Conservation (phyloP, 2,797 vertebrate genomes). For the Peromyscus nudipes region DNA sequence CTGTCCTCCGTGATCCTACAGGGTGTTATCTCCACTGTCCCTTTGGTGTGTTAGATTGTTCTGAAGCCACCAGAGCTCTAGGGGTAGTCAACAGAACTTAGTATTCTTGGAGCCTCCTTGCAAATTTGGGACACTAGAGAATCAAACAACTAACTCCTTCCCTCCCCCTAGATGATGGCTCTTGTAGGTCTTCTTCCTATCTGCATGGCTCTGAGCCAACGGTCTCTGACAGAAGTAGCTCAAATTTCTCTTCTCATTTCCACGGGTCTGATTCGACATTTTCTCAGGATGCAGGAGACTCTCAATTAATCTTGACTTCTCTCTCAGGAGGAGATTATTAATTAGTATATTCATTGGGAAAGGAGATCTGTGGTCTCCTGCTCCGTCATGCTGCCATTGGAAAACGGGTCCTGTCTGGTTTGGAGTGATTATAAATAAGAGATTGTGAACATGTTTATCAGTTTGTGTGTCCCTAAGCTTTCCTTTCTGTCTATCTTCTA, state of each 20-base stretch:
- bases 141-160: background rate
- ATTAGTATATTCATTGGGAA: background rate
- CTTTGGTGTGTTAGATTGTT: background rate
- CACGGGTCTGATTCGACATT: background rate
- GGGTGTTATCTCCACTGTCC: background rate
- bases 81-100: background rate
- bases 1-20: background rate
- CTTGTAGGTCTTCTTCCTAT: background rate
- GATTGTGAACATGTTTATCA: background rate
- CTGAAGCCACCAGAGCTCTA: background rate
- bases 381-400: background rate
- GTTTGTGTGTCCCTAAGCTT: background rate
- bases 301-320: background rate
- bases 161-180: too few species aligned
- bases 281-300: background rate
- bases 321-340: background rate
- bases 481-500: background rate
- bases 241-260: background rate
- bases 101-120: background rate
- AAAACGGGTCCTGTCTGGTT: background rate
- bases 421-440: background rate
- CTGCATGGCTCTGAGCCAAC: too few species aligned
- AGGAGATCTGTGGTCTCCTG: background rate
- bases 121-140: background rate
- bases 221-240: background rate